Base-by-base conservation (phyloP, 2,888 invertebrate species). In the Apodemia duryi region DNA sequence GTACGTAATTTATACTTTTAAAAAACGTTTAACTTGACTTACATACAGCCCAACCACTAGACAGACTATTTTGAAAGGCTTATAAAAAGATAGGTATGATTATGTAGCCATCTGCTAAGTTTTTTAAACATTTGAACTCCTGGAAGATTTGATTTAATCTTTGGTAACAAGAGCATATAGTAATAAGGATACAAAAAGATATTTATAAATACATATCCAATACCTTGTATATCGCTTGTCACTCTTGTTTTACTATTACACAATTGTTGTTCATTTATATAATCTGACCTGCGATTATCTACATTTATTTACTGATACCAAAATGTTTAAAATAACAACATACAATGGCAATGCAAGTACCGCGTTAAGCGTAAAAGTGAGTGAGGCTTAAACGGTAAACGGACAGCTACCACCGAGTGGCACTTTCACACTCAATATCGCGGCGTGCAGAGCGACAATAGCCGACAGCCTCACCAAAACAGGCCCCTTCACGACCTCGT, bases 341-440 rank as follows among this genome's bases (percentile, higher is more conserved):
- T 71, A 73, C 76, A 71, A 74, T 75, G 75, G 77, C n/a, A 60
- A n/a, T 60, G 32, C 35, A 35, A 35, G 35, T 75, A 72, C 73
- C 62, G 13, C 51, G 71, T 75, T 74, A 79, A 77, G 79, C 83
- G 75, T 77, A 75, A 79, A 76, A 79, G 81, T 80, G 81, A 87
- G 84, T 83, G 86, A 86, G 80, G 82, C 80, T 84, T 79, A 81
- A 82, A 81, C 80, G 77, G 77, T 81, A 77, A 73, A 75, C 78
- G 80, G 83, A 74, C 76, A 76, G 75, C 72, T 75, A 80, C 82
- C 78, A 13, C 5, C 81, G 79, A 77, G 77, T 72, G 81, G 81
- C 83, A 89, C 89, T 89, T 89, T 89, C 88, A 86, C 89, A 79
- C 80, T 84, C 83, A 73, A 71, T 69, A 77, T 73, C 72, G 70